A percentile compares a stretch with the other conserved stretches of the same genome.
These are phyloP conservation scores for Yponomeuta malinellus DNA, from an alignment of 2,888 invertebrate species.

Conservation along the genomic window DNA sequence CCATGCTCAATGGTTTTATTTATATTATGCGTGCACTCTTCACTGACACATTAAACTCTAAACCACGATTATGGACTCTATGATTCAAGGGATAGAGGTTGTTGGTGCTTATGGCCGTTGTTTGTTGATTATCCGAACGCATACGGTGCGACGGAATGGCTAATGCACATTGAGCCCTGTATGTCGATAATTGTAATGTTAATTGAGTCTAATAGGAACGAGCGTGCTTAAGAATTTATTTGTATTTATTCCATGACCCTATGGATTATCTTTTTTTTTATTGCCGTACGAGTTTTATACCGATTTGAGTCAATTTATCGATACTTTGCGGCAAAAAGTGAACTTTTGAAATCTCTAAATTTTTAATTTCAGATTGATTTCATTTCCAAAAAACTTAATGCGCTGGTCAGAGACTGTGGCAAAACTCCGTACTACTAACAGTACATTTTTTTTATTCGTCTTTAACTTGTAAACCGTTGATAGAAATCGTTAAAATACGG, in stretches of 20 bases:
- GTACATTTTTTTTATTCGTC: no score
- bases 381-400: no score
- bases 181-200: not conserved
- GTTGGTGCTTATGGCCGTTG: not conserved
- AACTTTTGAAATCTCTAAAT: not conserved
- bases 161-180: not conserved
- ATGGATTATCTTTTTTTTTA: not conserved
- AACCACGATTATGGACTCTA: not conserved
- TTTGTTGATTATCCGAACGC: slow-evolving; percentile 1
- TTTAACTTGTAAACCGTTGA: no score
- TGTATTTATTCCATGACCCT: no score
- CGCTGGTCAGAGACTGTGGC: no score
- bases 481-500: no score
- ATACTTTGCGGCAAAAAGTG: not conserved
- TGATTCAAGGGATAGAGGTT: not conserved
- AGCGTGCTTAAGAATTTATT: not conserved
- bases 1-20: slow-evolving; percentile 3
- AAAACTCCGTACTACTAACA: no score
- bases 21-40: slow-evolving; percentile 3
- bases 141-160: not conserved
- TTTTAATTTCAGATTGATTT: not conserved
- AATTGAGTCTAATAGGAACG: slow-evolving; percentile 1
- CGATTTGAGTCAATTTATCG: not conserved
- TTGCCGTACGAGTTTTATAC: no score
- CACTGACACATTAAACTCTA: not conserved